Evolutionary conservation across 92 coral and sea anemone genomes (phyloP).

Genomic region (Palythoa grandis): DNA sequence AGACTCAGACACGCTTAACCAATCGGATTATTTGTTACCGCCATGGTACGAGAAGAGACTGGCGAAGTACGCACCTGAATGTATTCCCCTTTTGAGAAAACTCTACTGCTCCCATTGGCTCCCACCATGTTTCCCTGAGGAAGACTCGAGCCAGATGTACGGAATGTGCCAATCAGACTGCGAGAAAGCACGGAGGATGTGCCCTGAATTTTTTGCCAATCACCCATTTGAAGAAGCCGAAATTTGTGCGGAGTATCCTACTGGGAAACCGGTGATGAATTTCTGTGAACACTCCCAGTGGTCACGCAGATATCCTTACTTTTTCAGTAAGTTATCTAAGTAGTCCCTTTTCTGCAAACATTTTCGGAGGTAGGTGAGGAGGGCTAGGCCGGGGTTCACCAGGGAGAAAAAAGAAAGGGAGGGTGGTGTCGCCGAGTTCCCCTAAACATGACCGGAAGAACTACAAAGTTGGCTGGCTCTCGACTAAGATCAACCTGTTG

Average conservation of each 20-base stretch:
- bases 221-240: conserved; percentile 10
- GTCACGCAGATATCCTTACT: conserved; percentile 3
- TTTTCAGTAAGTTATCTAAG: conserved; percentile 2
- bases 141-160: conserved; percentile 20
- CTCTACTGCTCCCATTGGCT: conserved; percentile 4
- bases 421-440: no score
- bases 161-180: conserved; percentile 30
- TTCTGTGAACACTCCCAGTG: conserved; percentile 30
- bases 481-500: no score
- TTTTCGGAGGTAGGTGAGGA: no score
- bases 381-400: no score
- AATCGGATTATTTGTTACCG: conserved; percentile 26
- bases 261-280: not conserved
- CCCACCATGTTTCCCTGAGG: conserved; percentile 33
- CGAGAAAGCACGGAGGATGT: not conserved
- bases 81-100: conserved; percentile 4
- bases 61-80: conserved; percentile 1
- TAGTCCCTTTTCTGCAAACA: no score
- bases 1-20: conserved; percentile 6
- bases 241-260: not conserved
- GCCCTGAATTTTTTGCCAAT: conserved; percentile 11
- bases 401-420: no score
- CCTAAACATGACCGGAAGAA: no score
- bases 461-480: no score
- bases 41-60: not conserved